Evolutionary conservation across 2,888 invertebrate species (phyloP).

Genomic region (Nycteola revayana): DNA sequence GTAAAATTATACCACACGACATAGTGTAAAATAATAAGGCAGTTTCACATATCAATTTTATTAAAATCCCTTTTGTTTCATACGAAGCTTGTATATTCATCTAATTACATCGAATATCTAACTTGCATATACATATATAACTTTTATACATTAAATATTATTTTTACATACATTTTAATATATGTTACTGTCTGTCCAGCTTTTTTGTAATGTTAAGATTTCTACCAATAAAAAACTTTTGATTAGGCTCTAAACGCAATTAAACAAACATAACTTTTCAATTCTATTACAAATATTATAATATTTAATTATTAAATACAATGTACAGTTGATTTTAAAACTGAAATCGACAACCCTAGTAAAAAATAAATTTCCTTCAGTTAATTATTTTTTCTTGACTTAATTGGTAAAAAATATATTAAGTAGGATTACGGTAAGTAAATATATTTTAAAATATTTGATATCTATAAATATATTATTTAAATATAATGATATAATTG

Average conservation of each 20-base stretch:
- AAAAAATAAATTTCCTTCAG: background rate
- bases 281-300: too few species aligned
- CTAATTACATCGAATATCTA: slow-evolving; percentile 76
- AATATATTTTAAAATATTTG: too few species aligned
- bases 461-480: slow-evolving; percentile 2
- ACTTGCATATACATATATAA: slow-evolving; percentile 55
- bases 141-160: slow-evolving; percentile 46
- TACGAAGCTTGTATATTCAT: slow-evolving; percentile 78
- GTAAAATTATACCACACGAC: too few species aligned
- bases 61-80: slow-evolving; percentile 71
- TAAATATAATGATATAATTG: slow-evolving; percentile 16
- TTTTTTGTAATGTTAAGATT: slow-evolving; percentile 1
- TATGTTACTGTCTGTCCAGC: slow-evolving; percentile 1
- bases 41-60: slow-evolving; percentile 73
- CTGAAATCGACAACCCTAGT: slow-evolving; percentile 1
- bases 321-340: background rate
- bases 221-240: slow-evolving; percentile 5
- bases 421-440: too few species aligned
- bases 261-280: slow-evolving; percentile 1
- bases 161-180: slow-evolving; percentile 22
- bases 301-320: too few species aligned
- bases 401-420: too few species aligned
- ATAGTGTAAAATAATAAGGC: slow-evolving; percentile 26
- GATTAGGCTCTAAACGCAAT: slow-evolving; percentile 23
- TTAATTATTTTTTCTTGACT: too few species aligned